Conservation (phyloP, 2,888 invertebrate genomes). For the Harpagoxenus sublaevis region DNA sequence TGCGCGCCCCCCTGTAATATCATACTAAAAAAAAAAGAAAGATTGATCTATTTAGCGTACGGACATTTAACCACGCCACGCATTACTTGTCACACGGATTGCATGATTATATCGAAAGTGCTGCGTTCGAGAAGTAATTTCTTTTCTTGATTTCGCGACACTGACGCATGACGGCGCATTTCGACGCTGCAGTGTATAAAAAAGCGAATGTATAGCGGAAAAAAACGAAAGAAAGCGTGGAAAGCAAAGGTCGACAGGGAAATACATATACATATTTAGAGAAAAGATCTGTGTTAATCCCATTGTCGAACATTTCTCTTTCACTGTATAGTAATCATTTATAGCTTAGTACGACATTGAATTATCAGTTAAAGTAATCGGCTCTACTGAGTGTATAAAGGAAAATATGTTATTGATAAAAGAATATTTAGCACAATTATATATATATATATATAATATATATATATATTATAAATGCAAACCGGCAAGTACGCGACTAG, state of each 20-base stretch:
- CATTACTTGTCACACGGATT: constrained; percentile 64
- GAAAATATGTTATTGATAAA: constrained; percentile 76
- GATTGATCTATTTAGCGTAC: constrained; percentile 73
- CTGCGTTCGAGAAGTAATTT: constrained; percentile 60
- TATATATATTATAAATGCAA: constrained; percentile 70
- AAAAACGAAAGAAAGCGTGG: constrained; percentile 70
- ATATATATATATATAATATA: constrained; percentile 49
- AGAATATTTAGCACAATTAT: constrained; percentile 84
- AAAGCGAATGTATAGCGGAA: constrained; percentile 70
- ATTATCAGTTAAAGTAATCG: constrained; percentile 83
- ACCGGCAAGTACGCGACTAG: constrained; percentile 64
- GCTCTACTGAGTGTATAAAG: constrained; percentile 84
- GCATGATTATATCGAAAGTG: constrained; percentile 58
- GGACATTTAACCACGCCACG: constrained; percentile 74
- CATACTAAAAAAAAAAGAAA: constrained; percentile 65
- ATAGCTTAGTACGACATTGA: constrained; percentile 84
- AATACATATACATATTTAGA: constrained; percentile 48
- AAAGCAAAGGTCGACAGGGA: constrained; percentile 40
- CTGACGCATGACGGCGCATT: constrained; percentile 24
- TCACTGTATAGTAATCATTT: constrained; percentile 86
- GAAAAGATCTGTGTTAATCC: constrained; percentile 70
- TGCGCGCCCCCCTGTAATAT: constrained; percentile 77
- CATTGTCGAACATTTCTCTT: constrained; percentile 82
- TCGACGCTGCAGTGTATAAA: constrained; percentile 19
- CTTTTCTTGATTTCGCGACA: constrained; percentile 45